phyloP scores from a whole-genome alignment of 2,113 vertebrate genomes.

The Sturnira hondurensis region DNA sequence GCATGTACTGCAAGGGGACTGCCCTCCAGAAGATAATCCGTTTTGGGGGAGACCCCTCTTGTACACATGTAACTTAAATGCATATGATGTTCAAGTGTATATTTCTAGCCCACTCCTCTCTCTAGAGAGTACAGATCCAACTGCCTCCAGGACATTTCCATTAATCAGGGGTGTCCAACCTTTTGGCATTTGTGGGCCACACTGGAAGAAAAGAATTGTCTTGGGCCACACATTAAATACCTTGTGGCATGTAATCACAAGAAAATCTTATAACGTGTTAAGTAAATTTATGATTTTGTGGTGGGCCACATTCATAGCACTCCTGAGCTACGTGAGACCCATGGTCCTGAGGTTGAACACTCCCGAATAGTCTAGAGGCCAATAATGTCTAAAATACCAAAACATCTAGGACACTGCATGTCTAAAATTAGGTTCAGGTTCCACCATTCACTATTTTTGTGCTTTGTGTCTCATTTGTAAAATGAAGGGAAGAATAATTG shows the following conservation, averaged over 20 bases:
- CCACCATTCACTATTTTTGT: not conserved
- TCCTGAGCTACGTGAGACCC: no score
- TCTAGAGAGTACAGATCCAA: not conserved
- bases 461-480: not conserved
- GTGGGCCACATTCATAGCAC: no score
- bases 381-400: not conserved
- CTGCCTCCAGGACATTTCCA: not conserved
- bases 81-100: not conserved
- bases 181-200: no score
- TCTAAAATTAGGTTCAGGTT: not conserved
- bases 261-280: no score
- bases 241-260: no score
- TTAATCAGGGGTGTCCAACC: not conserved
- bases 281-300: no score
- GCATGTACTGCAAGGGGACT: no score
- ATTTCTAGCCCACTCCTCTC: not conserved
- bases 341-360: no score
- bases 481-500: not conserved
- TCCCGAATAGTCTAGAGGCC: not conserved
- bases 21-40: no score
- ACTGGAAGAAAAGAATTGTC: no score
- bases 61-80: not conserved
- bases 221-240: no score
- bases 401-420: not conserved
- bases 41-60: no score